These are phyloP conservation scores for Rhinichthys osculus DNA, from an alignment of 2,797 vertebrate species.

Conservation along the genomic window DNA sequence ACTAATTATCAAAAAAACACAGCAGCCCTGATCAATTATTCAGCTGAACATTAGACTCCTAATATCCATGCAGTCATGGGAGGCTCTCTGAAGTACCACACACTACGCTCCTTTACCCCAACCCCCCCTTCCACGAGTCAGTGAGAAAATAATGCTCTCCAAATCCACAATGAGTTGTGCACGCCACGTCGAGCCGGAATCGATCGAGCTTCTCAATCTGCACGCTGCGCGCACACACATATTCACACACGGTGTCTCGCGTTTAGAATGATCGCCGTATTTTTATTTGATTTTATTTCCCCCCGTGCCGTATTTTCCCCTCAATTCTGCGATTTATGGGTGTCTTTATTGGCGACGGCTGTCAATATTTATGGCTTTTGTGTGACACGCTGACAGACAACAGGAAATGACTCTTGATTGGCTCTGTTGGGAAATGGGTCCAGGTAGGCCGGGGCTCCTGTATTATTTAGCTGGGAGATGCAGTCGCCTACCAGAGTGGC, in stretches of 20 bases:
- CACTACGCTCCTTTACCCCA: slow-evolving; percentile 49
- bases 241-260: slow-evolving; percentile 39
- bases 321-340: slow-evolving; percentile 73
- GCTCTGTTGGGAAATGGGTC: slow-evolving; percentile 56
- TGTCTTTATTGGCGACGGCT: slow-evolving; percentile 62
- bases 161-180: slow-evolving; percentile 72
- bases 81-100: slow-evolving; percentile 83
- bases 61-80: slow-evolving; percentile 84
- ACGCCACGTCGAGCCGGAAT: slow-evolving; percentile 59
- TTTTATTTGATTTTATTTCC: slow-evolving; percentile 75
- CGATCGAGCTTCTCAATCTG: slow-evolving; percentile 73
- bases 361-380: slow-evolving; percentile 67
- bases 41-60: slow-evolving; percentile 91
- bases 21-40: slow-evolving; percentile 94
- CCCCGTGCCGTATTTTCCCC: slow-evolving; percentile 45
- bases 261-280: slow-evolving; percentile 60
- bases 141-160: slow-evolving; percentile 71
- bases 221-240: slow-evolving; percentile 46
- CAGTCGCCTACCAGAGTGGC: slow-evolving; percentile 25
- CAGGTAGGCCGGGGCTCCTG: slow-evolving; percentile 39
- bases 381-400: slow-evolving; percentile 63
- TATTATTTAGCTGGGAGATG: slow-evolving; percentile 62
- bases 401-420: slow-evolving; percentile 64
- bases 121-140: slow-evolving; percentile 57
- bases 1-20: slow-evolving; percentile 91